Conservation (phyloP, 35 echinoderm and acorn worm species). For the Strongylocentrotus purpuratus region DNA sequence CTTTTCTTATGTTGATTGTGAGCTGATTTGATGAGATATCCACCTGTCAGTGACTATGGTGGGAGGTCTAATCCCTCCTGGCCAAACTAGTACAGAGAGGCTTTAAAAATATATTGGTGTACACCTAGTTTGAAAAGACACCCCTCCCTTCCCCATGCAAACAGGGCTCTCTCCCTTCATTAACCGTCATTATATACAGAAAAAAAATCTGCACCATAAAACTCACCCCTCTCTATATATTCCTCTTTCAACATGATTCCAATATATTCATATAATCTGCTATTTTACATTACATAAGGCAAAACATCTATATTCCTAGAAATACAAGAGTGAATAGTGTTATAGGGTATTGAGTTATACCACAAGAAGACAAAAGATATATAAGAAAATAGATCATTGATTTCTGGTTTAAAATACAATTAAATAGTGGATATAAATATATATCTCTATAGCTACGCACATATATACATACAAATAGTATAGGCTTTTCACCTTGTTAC, state of each 20-base stretch:
- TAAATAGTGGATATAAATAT: slow-evolving; percentile 13
- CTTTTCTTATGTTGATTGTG: too few relatives aligned
- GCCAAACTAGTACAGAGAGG: too few relatives aligned
- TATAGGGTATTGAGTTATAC: background rate
- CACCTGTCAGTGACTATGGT: too few relatives aligned
- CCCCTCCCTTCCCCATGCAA: too few relatives aligned
- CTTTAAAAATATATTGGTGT: too few relatives aligned
- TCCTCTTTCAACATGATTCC: background rate
- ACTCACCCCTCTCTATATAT: background rate
- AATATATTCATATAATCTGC: slow-evolving; percentile 7
- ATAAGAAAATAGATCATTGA: background rate
- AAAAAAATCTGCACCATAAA: background rate
- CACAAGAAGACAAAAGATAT: background rate
- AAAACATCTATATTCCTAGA: background rate
- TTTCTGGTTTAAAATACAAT: background rate
- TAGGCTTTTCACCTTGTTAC: background rate
- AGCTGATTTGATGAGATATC: too few relatives aligned
- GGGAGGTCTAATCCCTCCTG: too few relatives aligned
- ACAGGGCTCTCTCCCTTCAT: too few relatives aligned
- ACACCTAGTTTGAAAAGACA: too few relatives aligned
- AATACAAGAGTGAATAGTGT: background rate
- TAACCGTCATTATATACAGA: background rate
- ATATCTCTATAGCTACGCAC: background rate
- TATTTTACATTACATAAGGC: background rate
- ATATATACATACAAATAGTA: background rate